phyloP scores from a whole-genome alignment of 2,113 vertebrate species.

The Sterrhoptilus dennistouni region DNA sequence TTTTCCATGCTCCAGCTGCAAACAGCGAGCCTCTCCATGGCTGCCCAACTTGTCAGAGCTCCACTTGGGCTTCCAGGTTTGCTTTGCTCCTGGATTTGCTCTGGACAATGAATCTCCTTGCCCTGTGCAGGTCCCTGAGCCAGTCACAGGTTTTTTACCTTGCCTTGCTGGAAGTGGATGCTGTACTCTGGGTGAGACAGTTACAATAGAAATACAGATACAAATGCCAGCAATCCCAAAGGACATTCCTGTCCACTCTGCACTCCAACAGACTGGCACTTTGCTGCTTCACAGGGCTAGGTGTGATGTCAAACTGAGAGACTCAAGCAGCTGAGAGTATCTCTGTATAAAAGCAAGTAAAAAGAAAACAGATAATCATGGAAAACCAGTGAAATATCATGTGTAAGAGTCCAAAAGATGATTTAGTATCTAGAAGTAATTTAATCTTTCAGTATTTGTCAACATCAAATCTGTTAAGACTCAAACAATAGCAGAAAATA shows the following conservation, averaged over 20 bases:
- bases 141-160: neutral
- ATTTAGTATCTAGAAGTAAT: neutral
- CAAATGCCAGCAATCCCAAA: neutral
- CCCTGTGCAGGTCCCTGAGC: neutral
- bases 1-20: neutral
- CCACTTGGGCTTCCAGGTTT: neutral
- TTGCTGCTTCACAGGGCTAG: neutral
- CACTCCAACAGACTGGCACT: neutral
- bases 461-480: neutral
- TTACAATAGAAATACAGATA: accelerated
- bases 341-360: neutral
- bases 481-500: neutral
- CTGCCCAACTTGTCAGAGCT: neutral
- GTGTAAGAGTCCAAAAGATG: neutral
- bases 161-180: neutral
- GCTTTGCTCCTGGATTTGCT: neutral
- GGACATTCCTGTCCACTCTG: neutral
- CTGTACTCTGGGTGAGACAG: neutral
- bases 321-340: neutral
- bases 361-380: neutral
- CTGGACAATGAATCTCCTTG: neutral
- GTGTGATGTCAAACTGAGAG: neutral
- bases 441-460: neutral
- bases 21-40: accelerated
- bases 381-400: neutral